Percentiles rank a stretch among this genome's conserved stretches.
These are phyloP conservation scores for Hydrotaea diabolus DNA, from an alignment of 2,888 invertebrate species.

Conservation along the genomic window DNA sequence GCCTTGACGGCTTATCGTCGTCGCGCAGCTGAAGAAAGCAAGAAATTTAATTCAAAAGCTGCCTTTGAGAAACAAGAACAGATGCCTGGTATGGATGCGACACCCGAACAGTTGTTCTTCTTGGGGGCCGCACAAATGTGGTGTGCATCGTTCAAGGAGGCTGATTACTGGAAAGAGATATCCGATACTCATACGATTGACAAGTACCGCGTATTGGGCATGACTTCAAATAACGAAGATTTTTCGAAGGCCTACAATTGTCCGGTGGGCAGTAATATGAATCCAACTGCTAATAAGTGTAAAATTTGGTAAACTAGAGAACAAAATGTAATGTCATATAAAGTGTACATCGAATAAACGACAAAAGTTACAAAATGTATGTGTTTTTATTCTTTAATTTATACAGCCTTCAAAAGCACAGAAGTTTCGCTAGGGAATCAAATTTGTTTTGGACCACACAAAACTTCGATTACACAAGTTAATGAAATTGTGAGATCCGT, in stretches of 20 bases:
- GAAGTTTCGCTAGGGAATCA: too few species aligned
- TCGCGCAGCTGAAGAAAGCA: slow-evolving; percentile 49
- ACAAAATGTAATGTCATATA: slow-evolving; percentile 38
- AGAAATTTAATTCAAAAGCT: slow-evolving; percentile 27
- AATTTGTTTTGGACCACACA: too few species aligned
- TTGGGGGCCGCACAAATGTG: slow-evolving; percentile 77
- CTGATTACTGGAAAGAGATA: slow-evolving; percentile 76
- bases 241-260: slow-evolving; percentile 75
- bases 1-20: slow-evolving; percentile 74
- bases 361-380: too few species aligned
- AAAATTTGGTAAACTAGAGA: slow-evolving; percentile 73
- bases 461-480: too few species aligned
- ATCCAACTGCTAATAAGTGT: slow-evolving; percentile 73
- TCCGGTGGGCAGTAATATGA: slow-evolving; percentile 75
- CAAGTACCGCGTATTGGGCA: slow-evolving; percentile 76
- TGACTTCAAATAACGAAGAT: slow-evolving; percentile 75
- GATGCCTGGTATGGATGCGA: slow-evolving; percentile 76
- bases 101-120: slow-evolving; percentile 77
- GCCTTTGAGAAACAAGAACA: slow-evolving; percentile 69
- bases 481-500: too few species aligned
- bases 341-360: too few species aligned
- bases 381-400: too few species aligned
- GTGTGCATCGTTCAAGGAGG: slow-evolving; percentile 75
- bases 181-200: slow-evolving; percentile 74
- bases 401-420: too few species aligned